Evolutionary conservation across 2,888 invertebrate species (phyloP).

Genomic region (Eupithecia inturbata): DNA sequence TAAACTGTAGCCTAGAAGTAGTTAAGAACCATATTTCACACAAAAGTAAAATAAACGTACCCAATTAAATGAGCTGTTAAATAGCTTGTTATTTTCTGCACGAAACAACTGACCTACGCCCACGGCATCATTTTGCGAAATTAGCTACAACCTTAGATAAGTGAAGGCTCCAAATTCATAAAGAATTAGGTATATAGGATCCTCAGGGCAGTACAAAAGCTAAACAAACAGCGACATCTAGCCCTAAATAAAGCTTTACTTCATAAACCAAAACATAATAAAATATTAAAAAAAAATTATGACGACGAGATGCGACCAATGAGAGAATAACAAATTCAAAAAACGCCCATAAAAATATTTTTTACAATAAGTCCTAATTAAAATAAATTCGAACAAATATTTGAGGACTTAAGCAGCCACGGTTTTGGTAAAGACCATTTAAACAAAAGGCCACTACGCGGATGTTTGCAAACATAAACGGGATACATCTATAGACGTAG

Average conservation of each 20-base stretch:
- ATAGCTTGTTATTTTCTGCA: constrained; percentile 26
- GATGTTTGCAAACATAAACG: constrained; percentile 40
- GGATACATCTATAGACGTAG: constrained; percentile 21
- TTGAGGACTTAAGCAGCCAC: not conserved
- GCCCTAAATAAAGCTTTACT: not conserved
- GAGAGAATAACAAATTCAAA: not conserved
- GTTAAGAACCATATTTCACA: constrained; percentile 11
- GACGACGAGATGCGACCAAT: not conserved
- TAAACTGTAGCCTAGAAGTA: constrained; percentile 6
- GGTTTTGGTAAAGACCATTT: constrained; percentile 21
- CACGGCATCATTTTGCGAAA: constrained; percentile 7
- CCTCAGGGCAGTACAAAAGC: not conserved
- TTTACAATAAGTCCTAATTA: not conserved
- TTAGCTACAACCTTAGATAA: constrained; percentile 2
- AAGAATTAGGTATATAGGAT: not conserved
- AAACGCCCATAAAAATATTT: no score
- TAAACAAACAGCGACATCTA: constrained; percentile 10
- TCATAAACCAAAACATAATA: not conserved
- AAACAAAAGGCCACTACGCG: constrained; percentile 38
- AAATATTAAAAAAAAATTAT: not conserved
- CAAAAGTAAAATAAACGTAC: not conserved
- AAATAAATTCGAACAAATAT: constrained; percentile 13
- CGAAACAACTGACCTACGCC: constrained; percentile 27
- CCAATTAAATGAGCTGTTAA: constrained; percentile 7
- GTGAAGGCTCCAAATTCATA: not conserved